Base-by-base conservation (phyloP, 2,888 invertebrate species). In the Leptogaster cylindrica region DNA sequence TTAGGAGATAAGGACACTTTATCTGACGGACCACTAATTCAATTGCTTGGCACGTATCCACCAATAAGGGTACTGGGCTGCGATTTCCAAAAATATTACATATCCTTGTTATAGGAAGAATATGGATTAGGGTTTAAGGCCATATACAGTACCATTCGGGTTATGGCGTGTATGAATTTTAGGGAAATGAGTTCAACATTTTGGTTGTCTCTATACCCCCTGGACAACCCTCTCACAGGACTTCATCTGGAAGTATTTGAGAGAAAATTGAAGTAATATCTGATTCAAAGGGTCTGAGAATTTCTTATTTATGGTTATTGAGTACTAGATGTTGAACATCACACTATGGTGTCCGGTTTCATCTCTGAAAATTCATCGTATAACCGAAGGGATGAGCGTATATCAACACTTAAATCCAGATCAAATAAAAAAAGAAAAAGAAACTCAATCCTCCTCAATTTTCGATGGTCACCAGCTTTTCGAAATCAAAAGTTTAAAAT, bases 1-100 rank as follows among this genome's bases (percentile, higher is more conserved):
- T 52, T 31, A 52, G 31, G 52, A 33, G 33, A 52, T 52, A 31
- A 33, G 52, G 31, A 52, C 27, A 18, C 52, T 31, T 52, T 52
- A 52, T 52, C 52, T 52, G 31, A 52, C 33, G 52, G 33, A 52
- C 52, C 52, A 52, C 52, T 52, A 52, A 52, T 52, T 52, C 52
- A 52, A 52, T 52, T 52, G 52, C 52, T 33, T 31, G 52, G 31
- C 52, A 52, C 52, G 52, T 52, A 52, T 31, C 28, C 18, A 7
- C 31, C 52, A 12, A 25, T 20, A 33, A 31, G 14, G 52, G 31
- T 4, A 10, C n/a, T 12, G 10, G 10, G 36, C 36, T 36, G 20
- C 44, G 16, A 44, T 18, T 44, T 10, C 44, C 5, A 36, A 36
- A 36, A 33, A 52, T 52, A n/a, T 31, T 33, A 52, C 20, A 52